Conservation (phyloP, 2,113 vertebrate genomes). For the Saguinus imperator region DNA sequence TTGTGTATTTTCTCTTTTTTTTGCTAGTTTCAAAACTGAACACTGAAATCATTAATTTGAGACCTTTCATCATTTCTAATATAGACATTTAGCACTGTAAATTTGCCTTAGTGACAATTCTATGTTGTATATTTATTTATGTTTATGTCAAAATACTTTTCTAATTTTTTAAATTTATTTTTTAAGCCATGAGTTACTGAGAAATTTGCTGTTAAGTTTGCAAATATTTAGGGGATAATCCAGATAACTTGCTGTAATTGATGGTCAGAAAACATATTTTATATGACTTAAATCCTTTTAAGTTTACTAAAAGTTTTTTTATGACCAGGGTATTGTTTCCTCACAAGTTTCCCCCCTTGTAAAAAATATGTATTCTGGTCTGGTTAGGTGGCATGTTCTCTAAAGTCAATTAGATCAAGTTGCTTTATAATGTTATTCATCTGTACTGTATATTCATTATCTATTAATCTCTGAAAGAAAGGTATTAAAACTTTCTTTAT, state of each 20-base stretch:
- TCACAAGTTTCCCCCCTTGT: not conserved
- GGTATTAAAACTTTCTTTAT: not conserved
- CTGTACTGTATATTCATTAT: not conserved
- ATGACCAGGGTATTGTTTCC: not conserved
- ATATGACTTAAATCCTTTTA: not conserved
- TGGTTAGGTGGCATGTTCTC: too few species aligned
- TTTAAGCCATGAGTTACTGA: not conserved
- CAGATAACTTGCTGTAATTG: not conserved
- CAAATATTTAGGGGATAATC: not conserved
- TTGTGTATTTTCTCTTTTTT: not conserved
- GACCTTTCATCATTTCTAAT: not conserved
- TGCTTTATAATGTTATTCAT: not conserved
- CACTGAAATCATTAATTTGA: not conserved
- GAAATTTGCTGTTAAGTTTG: not conserved
- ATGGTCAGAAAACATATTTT: not conserved
- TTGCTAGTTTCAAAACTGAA: not conserved
- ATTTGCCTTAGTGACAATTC: not conserved
- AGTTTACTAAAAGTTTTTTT: not conserved
- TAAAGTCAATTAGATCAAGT: not conserved
- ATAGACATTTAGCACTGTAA: not conserved
- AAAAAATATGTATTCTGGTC: not conserved
- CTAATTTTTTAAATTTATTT: not conserved
- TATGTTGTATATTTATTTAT: not conserved
- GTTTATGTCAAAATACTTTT: not conserved
- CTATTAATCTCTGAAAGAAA: not conserved